A percentile compares a stretch with the other conserved stretches of the same genome.
These are phyloP conservation scores for Catocala nupta DNA, from an alignment of 2,888 invertebrate species.

Conservation along the genomic window DNA sequence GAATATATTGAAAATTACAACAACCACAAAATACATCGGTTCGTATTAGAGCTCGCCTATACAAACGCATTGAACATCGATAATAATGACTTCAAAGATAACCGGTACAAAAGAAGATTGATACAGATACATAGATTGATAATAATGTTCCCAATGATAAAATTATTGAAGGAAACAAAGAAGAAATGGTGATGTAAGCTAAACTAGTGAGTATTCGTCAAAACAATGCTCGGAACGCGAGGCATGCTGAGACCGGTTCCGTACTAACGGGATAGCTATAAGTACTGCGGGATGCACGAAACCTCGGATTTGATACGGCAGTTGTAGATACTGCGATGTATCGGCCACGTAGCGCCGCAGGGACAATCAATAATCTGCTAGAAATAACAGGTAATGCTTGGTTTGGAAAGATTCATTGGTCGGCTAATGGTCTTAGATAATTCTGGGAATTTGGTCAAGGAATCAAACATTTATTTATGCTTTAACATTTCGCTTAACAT, in stretches of 20 bases:
- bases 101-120: neutral
- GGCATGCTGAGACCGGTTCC: slow-evolving; percentile 68
- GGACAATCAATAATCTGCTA: slow-evolving; percentile 12
- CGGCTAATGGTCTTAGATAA: neutral
- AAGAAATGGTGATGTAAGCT: slow-evolving; percentile 33
- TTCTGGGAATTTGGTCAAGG: neutral
- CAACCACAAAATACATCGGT: slow-evolving; percentile 3
- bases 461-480: too few relatives aligned
- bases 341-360: slow-evolving; percentile 36
- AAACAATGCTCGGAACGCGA: slow-evolving; percentile 68
- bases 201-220: slow-evolving; percentile 53
- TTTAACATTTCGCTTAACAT: too few relatives aligned
- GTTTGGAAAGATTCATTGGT: neutral
- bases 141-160: slow-evolving; percentile 5
- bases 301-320: slow-evolving; percentile 59
- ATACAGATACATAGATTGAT: neutral
- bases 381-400: slow-evolving; percentile 3
- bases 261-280: slow-evolving; percentile 69
- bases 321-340: slow-evolving; percentile 42
- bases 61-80: neutral
- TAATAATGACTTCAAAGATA: neutral
- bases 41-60: slow-evolving; percentile 5
- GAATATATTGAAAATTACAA: slow-evolving; percentile 17
- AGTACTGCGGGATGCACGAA: slow-evolving; percentile 58
- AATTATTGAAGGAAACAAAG: slow-evolving; percentile 1